Base-by-base conservation (phyloP, 35 echinoderm and acorn worm species). In the Ophioderma brevispina region DNA sequence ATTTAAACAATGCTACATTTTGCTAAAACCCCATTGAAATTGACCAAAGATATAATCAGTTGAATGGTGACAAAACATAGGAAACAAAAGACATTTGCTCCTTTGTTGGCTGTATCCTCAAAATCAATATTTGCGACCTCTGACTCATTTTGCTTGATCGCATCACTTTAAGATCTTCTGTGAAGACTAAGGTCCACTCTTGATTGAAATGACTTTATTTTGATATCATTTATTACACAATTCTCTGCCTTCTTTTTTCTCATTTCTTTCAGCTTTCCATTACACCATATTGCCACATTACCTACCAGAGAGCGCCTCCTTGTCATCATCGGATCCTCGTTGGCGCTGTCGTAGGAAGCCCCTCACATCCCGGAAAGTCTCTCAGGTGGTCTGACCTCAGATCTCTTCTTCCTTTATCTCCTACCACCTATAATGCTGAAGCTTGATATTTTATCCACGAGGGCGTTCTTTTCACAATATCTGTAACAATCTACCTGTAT, bases 361-460 rank as follows among this genome's bases (percentile, higher is more conserved):
- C n/a, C n/a, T n/a, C n/a, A n/a, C n/a, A n/a, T n/a, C 28, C 25
- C 89, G 52, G 70, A 89, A 15, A 31, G 25, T 40, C 91, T 99
- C 0, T 37, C 35, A 0, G 35, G 86, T 0, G 81, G 87, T 70
- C 94, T 99, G 0, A 79, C 81, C 30, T 80, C 94, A 5, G 86
- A 95, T 18, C 38, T 95, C 15, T 99, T 99, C 81, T 99, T 99
- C 80, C 91, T 99, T 11, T 95, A 87, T 43, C 88, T 99, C 21
- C 94, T 99, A 1, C 97, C 97, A 33, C 97, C 97, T 13, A 99
- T 99, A 49, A 95, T 99, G 91, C 78, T 99, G 97, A 99, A 83
- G 97, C 97, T 1, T 93, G 97, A 25, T 99, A 99, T 76, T 99
- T 99, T 40, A 99, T 99, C 93, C 97, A 93, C 14, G 70, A 76